phyloP scores from a whole-genome alignment of 2,113 vertebrate genomes.

The Ariopsis seemanni region DNA sequence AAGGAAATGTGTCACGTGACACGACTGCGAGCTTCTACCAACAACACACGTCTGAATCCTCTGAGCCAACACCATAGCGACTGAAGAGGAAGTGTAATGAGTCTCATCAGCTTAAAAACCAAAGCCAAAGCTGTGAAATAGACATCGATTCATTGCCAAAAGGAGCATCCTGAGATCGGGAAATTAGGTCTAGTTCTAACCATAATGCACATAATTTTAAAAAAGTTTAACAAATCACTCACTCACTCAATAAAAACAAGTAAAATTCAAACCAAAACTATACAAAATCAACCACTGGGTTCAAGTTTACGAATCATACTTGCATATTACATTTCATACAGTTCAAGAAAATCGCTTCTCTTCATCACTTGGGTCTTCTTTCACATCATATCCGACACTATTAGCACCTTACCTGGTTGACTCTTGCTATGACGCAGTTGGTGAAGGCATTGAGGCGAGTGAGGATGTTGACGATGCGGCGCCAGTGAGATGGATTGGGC shows the following conservation, averaged over 20 bases:
- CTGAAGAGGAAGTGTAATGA: constrained; percentile 59
- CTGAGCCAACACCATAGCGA: constrained; percentile 63
- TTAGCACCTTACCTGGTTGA: constrained; percentile 77
- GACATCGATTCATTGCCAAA: background rate
- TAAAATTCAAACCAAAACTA: background rate
- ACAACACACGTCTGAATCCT: constrained; percentile 51
- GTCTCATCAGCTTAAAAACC: background rate
- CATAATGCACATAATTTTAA: background rate
- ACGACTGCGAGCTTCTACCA: constrained; percentile 50
- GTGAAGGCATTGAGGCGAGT: constrained; percentile 81
- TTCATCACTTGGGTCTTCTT: too few species aligned
- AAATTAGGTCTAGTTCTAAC: background rate
- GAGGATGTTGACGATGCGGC: constrained; percentile 81
- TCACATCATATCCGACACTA: constrained; percentile 42
- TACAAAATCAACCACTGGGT: background rate
- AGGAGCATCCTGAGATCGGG: background rate
- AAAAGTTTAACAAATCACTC: background rate
- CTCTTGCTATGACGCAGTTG: constrained; percentile 83
- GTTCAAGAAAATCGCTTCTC: background rate
- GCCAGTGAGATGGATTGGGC: constrained; percentile 79
- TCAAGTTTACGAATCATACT: background rate
- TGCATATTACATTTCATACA: background rate
- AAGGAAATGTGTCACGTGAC: constrained; percentile 51
- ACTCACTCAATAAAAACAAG: background rate
- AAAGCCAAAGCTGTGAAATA: background rate